Base-by-base conservation (phyloP, 2,888 invertebrate species). In the Amitus sp. region DNA sequence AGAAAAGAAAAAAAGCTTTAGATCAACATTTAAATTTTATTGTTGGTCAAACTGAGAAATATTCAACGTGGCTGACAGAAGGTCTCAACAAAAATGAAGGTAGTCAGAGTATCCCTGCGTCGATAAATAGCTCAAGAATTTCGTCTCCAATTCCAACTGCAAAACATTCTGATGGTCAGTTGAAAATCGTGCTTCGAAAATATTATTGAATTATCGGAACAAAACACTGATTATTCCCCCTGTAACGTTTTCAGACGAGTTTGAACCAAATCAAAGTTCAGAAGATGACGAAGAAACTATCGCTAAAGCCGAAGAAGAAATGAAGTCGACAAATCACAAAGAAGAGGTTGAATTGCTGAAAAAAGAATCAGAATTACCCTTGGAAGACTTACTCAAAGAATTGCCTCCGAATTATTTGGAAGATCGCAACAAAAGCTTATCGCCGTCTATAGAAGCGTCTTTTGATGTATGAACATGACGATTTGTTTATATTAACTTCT, bases 11-110 rank as follows among this genome's bases (percentile, higher is more conserved):
- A 81, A 92, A 93, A 78, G 97, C 96, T 0, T 85, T 98, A 56
- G 98, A 98, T 85, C 92, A 96, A 77, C 98, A 98, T 83, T 87
- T 99, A 61, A 95, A 95, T 82, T 97, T 97, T 82, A 96, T 99
- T 78, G 98, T 99, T 58, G 98, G 97, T 83, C 95, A 96, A 84
- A 98, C 98, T 0, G 98, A 99, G 83, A 96, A 95, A 79, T 98
- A 96, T 85, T 96, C 96, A 28, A 92, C 93, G 20, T 90, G 93
- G 84, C 84, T 96, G 58, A 94, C 95, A 2, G 94, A 95, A 82
- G 93, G 92, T 67, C 90, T 95, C 86, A 90, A 90, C 73, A 88
- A 89, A 80, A 82, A 84, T 45, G 80, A 81, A 20, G 76, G 82
- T 45, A 71, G 68, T 53, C 78, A 75, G 51, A 82, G 82, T 67